These are phyloP conservation scores for Neoaliturus tenellus DNA, from an alignment of 2,888 invertebrate genomes.

Conservation along the genomic window DNA sequence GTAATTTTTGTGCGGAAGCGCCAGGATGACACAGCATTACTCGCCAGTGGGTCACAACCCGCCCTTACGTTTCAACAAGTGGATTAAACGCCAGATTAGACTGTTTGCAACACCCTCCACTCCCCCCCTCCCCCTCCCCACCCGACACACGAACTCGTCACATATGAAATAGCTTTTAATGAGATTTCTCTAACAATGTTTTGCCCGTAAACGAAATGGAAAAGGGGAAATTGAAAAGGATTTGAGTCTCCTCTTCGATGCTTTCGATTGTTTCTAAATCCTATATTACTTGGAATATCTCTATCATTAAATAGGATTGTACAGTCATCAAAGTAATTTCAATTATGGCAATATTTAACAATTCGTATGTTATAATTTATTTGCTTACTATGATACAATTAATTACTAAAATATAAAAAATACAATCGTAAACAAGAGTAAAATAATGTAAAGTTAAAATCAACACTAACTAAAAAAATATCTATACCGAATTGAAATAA, in stretches of 20 bases:
- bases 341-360: too few relatives aligned
- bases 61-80: slow-evolving; percentile 53
- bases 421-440: too few relatives aligned
- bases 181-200: slow-evolving; percentile 40
- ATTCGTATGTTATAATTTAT: too few relatives aligned
- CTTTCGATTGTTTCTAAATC: neutral
- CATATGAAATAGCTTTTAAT: slow-evolving; percentile 42
- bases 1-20: slow-evolving; percentile 12
- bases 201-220: slow-evolving; percentile 35
- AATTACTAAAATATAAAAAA: too few relatives aligned
- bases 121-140: neutral
- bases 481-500: too few relatives aligned
- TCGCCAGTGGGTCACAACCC: neutral
- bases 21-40: neutral
- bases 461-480: too few relatives aligned
- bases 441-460: too few relatives aligned
- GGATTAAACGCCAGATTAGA: slow-evolving; percentile 54
- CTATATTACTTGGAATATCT: neutral
- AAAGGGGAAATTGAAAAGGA: slow-evolving; percentile 19
- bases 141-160: neutral
- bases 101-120: slow-evolving; percentile 44
- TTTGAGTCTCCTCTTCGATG: neutral
- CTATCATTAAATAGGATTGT: neutral
- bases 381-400: too few relatives aligned
- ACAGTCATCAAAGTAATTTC: too few relatives aligned